A percentile compares a stretch with the other conserved stretches of the same genome.
Conservation (phyloP, 2,797 vertebrate genomes). For the Acipenser transmontanus region DNA sequence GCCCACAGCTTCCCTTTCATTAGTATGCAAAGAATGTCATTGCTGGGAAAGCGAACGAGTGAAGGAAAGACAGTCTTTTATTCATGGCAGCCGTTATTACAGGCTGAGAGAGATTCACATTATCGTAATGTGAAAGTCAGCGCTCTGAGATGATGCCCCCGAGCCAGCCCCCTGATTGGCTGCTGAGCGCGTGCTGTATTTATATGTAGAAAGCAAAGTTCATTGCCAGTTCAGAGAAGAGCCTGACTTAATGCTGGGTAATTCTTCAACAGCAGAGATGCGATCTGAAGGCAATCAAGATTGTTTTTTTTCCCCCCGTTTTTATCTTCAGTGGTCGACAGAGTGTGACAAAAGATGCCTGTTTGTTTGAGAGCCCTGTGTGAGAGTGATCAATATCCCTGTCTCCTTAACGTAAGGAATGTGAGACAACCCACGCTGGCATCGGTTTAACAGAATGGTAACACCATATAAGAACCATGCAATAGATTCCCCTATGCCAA, state of each 20-base stretch:
- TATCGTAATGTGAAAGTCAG: conserved; percentile 92
- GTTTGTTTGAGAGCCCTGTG: not conserved
- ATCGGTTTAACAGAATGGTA: too few species aligned
- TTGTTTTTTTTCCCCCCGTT: conserved; percentile 1
- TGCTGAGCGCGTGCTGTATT: conserved; percentile 86
- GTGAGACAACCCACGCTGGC: conserved; percentile 1
- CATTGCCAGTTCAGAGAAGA: conserved; percentile 88
- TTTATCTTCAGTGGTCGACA: conserved; percentile 11
- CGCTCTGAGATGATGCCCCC: conserved; percentile 85
- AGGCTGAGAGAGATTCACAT: conserved; percentile 91
- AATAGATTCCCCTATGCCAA: too few species aligned
- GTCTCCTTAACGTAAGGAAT: not conserved
- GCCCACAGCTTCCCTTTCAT: conserved; percentile 26
- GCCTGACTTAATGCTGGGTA: conserved; percentile 72
- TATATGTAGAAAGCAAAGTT: conserved; percentile 93
- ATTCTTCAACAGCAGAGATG: conserved; percentile 64
- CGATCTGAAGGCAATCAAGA: conserved; percentile 19
- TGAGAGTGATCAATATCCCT: not conserved
- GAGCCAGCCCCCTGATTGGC: conserved; percentile 83
- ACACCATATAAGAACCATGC: too few species aligned
- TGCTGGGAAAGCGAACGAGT: conserved; percentile 24
- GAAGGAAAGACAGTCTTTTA: conserved; percentile 68
- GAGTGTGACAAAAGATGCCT: conserved; percentile 13
- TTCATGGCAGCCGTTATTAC: conserved; percentile 90
- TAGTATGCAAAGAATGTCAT: conserved; percentile 55